Conservation (phyloP, 2,888 invertebrate species). For the Microctonus brassicae region DNA sequence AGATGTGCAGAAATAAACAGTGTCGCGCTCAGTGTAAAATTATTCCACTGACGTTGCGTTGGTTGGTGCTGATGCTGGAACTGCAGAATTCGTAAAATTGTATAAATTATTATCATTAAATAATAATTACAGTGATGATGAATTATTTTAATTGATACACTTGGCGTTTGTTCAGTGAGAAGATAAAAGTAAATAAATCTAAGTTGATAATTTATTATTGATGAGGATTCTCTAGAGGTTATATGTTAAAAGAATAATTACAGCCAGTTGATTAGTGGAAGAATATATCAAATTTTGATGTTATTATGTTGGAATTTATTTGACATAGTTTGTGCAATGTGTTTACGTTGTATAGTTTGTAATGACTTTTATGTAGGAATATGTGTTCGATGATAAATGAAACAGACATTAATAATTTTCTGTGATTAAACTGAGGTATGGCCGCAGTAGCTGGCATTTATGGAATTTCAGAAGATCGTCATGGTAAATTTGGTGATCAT, state of each 20-base stretch:
- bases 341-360: constrained; percentile 8
- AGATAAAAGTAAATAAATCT: background rate
- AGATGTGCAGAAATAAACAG: constrained; percentile 20
- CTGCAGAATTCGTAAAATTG: background rate
- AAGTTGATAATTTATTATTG: background rate
- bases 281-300: too few species aligned
- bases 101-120: constrained; percentile 15
- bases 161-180: background rate
- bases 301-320: too few species aligned
- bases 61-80: background rate
- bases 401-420: constrained; percentile 37
- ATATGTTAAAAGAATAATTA: background rate
- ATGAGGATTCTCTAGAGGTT: too few species aligned
- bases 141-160: constrained; percentile 16
- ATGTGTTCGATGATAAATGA: constrained; percentile 19
- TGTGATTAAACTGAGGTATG: constrained; percentile 59
- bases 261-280: background rate
- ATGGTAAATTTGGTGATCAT: constrained; percentile 59
- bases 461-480: constrained; percentile 65
- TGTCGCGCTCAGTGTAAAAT: constrained; percentile 18
- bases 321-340: background rate
- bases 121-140: background rate
- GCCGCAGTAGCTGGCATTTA: constrained; percentile 68
- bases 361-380: constrained; percentile 4
- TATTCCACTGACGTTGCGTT: background rate